Conservation (phyloP, 2,797 vertebrate genomes). For the Botia kubotai region DNA sequence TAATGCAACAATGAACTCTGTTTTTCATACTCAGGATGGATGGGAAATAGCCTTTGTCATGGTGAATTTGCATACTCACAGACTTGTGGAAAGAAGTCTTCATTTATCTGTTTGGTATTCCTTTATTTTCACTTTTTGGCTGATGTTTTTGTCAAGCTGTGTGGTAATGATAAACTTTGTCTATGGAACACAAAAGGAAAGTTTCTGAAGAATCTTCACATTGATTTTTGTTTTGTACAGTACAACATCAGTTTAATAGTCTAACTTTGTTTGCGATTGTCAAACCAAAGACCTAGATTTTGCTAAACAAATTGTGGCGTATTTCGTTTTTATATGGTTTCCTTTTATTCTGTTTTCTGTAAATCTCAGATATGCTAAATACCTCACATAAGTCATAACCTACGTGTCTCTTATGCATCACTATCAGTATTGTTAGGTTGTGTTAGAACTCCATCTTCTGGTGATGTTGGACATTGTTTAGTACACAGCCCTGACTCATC, state of each 20-base stretch:
- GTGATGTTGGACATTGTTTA: conserved; percentile 45
- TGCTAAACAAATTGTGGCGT: not conserved
- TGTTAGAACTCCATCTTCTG: conserved; percentile 75
- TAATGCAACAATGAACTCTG: not conserved
- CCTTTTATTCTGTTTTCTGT: not conserved
- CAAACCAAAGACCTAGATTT: too few relatives aligned
- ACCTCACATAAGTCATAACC: not conserved
- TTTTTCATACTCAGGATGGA: conserved; percentile 67
- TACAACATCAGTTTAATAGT: too few relatives aligned
- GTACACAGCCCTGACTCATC: not conserved
- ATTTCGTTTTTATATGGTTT: not conserved
- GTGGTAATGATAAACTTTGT: not conserved
- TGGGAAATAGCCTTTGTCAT: conserved; percentile 84
- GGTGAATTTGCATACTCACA: conserved; percentile 86
- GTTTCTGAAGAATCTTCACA: too few relatives aligned
- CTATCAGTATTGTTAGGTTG: conserved; percentile 13
- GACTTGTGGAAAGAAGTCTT: conserved; percentile 85
- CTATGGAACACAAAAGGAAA: not conserved
- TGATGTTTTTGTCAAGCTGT: not conserved
- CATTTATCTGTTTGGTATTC: conserved; percentile 80
- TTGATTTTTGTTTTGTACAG: too few relatives aligned
- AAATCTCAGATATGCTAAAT: not conserved
- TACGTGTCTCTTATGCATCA: not conserved
- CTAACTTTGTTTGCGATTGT: too few relatives aligned
- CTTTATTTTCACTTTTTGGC: conserved; percentile 23